Base-by-base conservation (phyloP, 2,797 vertebrate genomes). In the Iguana delicatissima region DNA sequence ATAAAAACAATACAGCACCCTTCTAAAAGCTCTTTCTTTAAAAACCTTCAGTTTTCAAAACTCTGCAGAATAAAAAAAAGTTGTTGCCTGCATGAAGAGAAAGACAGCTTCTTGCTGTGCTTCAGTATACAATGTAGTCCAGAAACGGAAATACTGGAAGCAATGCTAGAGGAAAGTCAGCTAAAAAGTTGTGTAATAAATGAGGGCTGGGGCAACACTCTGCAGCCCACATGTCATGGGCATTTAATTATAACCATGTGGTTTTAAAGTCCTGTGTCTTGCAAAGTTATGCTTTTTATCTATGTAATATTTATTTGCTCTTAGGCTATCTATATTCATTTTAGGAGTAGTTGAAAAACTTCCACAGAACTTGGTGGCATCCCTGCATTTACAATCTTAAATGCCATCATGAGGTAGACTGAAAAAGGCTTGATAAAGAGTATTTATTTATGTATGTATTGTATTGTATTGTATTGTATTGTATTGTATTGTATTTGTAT, bases 41-140 rank as follows among this genome's bases (percentile, higher is more conserved):
- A 59, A 59, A 59, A 18, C 18, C 16, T 20, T 59, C 59, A 59
- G 59, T 59, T 20, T 18, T 59, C 59, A 59, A 59, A 59, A 59
- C 18, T 18, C 59, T 59, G 59, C 16, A 59, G 18, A 5, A 20
- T 59, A 20, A 22, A 59, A 18, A 59, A 59, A 18, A 26, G 29
- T 3, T 0, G 14, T 24, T 64, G 10, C 59, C 55, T 62, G 59
- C 59, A 59, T 20, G 59, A 59, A 73, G 69, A n/a, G n/a, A 85
- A 84, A 0, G 0, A 79, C 12, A 80, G 76, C 55, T 13, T 52
- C 88, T 64, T 1, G 0, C 0, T 0, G 2, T 0, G 0, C 76
- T 16, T 20, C 18, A 50, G 46, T 16, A 29, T 46, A 22, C 42
- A 69, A 84, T 50, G 69, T 72, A 50, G 42, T 7, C 50, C 7